Base-by-base conservation (phyloP, 2,888 invertebrate genomes). In the Luffia ferchaultella region DNA sequence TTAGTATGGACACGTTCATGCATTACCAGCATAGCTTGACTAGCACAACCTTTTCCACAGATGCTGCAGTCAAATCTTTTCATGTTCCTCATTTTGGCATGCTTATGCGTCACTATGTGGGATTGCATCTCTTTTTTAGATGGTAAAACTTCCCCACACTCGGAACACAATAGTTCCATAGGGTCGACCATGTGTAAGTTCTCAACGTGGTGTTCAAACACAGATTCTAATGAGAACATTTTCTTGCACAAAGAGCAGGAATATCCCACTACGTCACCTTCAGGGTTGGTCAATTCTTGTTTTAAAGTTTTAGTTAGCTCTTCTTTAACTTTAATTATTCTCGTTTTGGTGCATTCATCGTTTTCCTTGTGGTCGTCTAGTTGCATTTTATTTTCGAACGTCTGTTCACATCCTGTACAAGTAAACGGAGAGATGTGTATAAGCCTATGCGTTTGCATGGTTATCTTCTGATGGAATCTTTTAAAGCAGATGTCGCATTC, bases 1-100 rank as follows among this genome's bases (percentile, higher is more conserved):
- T 85, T 84, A 1, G 85, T 85, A 54, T 85, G 85, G 0, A 85
- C 85, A 20, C 85, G 55, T 55, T 84, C 85, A 59, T 85, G 85
- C 84, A 84, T 85, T 0, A 82, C 56, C 15, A 85, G 55, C 84
- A 85, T 83, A 0, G 85, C 85, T 53, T 82, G 82, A 51, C 83
- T 84, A 0, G 84, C 68, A 60, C 84, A 84, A 0, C 71, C 70
- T 52, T 85, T 85, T 0, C 76, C 71, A 49, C 85, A 85, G n/a
- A 68, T 67, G 1, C 60, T 60, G 52, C 85, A 85, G 54, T 76
- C 76, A 61, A 82, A 85, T 16, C 80, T 60, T 51, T 77, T 83
- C 0, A 59, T 51, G 46, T 59, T 63, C 48, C 55, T 56, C 0
- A 20, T 60, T 48, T 68, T 69, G 12, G 61, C 49, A 52, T 62